Conservation (phyloP, 1,140 invertebrate species). For the Cardiocondyla obscurior region DNA sequence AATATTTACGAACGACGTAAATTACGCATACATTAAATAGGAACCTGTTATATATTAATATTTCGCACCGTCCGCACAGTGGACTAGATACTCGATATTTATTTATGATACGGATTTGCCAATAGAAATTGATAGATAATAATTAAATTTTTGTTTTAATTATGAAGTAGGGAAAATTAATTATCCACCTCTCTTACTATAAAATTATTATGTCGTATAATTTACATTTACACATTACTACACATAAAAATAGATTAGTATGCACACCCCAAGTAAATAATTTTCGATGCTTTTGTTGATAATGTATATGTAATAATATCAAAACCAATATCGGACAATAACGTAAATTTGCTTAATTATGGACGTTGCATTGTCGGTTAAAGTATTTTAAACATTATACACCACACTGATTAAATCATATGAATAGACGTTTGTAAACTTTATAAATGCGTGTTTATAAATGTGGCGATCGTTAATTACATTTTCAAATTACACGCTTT, state of each 20-base stretch:
- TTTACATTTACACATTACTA: not conserved
- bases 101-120: constrained; percentile 1
- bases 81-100: not conserved
- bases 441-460: constrained; percentile 13
- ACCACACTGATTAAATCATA: constrained; percentile 5
- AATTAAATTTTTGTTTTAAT: constrained; percentile 56
- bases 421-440: constrained; percentile 14
- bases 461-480: not conserved
- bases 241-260: constrained; percentile 13
- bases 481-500: not conserved
- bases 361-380: not conserved
- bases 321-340: constrained; percentile 24
- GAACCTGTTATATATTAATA: constrained; percentile 26
- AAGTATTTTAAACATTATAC: constrained; percentile 26
- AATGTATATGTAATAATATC: constrained; percentile 1
- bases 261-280: constrained; percentile 7
- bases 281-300: not conserved
- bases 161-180: constrained; percentile 14
- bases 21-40: not conserved
- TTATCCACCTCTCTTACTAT: not conserved
- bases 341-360: constrained; percentile 31
- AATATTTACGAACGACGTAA: not conserved
- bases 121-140: constrained; percentile 59
- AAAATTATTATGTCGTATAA: not conserved
- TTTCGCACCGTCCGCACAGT: constrained; percentile 9